These are phyloP conservation scores for Australoheros scitulus DNA, from an alignment of 2,113 vertebrate species.

Conservation along the genomic window DNA sequence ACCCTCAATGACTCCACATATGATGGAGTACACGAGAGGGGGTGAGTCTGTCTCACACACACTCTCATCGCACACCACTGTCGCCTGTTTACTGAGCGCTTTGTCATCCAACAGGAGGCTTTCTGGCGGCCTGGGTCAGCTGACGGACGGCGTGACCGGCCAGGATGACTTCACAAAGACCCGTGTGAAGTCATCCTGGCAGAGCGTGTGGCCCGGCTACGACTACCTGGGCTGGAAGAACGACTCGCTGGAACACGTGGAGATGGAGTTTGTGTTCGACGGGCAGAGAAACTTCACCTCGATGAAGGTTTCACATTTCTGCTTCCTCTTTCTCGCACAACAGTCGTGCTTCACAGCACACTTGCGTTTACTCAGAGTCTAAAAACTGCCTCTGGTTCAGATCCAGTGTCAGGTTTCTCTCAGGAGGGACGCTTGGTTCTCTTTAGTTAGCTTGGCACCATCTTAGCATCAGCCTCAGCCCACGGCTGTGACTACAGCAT, in stretches of 20 bases:
- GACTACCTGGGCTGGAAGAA: constrained; percentile 89
- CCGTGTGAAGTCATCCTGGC: constrained; percentile 56
- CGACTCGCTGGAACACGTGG: constrained; percentile 78
- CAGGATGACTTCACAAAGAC: constrained; percentile 82
- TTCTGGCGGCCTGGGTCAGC: constrained; percentile 82
- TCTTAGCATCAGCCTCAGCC: neutral
- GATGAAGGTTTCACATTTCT: constrained; percentile 79
- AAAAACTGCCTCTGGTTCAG: neutral
- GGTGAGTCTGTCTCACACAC: constrained; percentile 54
- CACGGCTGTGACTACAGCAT: no score
- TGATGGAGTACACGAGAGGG: constrained; percentile 84
- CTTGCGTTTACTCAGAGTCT: neutral
- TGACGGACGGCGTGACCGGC: constrained; percentile 84
- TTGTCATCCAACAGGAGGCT: constrained; percentile 77
- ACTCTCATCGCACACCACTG: fast-evolving
- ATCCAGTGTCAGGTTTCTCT: neutral
- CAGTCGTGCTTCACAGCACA: neutral
- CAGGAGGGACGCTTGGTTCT: no score
- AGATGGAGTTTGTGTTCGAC: constrained; percentile 87
- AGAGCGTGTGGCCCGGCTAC: constrained; percentile 83
- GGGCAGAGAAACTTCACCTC: constrained; percentile 84
- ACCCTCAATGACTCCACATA: constrained; percentile 92
- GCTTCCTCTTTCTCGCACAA: neutral
- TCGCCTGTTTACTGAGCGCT: constrained; percentile 3
- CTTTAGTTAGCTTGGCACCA: neutral